Conservation (phyloP, 2,888 invertebrate species). For the Augiades crinisus region DNA sequence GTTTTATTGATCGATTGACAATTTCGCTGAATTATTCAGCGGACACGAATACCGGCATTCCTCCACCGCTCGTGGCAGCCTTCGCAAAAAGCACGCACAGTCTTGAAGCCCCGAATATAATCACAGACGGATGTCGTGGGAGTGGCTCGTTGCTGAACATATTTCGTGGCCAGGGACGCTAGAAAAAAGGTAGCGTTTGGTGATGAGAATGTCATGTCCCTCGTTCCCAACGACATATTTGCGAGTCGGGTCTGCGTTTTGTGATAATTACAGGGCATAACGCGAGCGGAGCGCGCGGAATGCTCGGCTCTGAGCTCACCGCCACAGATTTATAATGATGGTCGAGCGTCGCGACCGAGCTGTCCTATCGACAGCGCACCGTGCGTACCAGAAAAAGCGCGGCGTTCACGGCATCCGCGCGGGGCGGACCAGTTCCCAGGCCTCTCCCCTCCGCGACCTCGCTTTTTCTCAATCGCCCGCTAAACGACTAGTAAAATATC, state of each 20-base stretch:
- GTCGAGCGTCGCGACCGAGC: conserved; percentile 64
- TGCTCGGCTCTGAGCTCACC: conserved; percentile 74
- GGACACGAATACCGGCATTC: conserved; percentile 76
- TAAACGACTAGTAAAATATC: conserved; percentile 76
- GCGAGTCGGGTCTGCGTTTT: conserved; percentile 75
- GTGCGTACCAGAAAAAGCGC: conserved; percentile 56
- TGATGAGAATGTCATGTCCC: conserved; percentile 81
- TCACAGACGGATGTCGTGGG: conserved; percentile 61
- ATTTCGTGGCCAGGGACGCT: conserved; percentile 53
- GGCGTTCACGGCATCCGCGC: conserved; percentile 60
- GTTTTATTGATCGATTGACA: conserved; percentile 79
- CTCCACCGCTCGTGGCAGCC: conserved; percentile 60
- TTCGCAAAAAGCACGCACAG: conserved; percentile 53
- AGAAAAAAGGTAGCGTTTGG: conserved; percentile 70
- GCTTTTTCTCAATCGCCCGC: conserved; percentile 56
- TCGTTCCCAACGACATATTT: conserved; percentile 79
- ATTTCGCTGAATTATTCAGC: conserved; percentile 76
- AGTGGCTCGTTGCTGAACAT: conserved; percentile 57
- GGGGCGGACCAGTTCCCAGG: conserved; percentile 67
- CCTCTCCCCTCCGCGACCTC: conserved; percentile 45
- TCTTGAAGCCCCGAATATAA: conserved; percentile 58
- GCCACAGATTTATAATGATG: conserved; percentile 76
- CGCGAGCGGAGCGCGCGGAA: conserved; percentile 70
- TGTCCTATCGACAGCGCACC: conserved; percentile 59
- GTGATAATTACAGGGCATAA: conserved; percentile 79